These are phyloP conservation scores for Lathronympha strigana DNA, from an alignment of 2,888 invertebrate species.

Conservation along the genomic window DNA sequence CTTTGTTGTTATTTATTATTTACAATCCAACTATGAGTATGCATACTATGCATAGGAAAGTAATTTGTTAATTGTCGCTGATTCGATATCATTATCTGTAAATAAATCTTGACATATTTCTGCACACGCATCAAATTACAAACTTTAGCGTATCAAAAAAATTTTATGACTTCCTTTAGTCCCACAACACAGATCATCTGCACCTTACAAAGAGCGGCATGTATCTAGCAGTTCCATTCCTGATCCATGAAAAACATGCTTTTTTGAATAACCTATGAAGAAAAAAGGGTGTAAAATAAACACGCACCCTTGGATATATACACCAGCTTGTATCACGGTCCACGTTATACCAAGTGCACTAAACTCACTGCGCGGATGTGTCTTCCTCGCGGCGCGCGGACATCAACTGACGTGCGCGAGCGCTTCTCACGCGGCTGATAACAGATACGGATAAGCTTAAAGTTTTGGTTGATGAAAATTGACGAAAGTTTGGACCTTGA, in stretches of 20 bases:
- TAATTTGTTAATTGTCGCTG: neutral
- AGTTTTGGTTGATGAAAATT: conserved; percentile 53
- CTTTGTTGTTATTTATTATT: neutral
- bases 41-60: no score
- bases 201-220: neutral
- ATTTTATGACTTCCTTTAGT: neutral
- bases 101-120: neutral
- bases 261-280: neutral
- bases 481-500: conserved; percentile 39
- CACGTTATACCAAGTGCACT: conserved; percentile 62
- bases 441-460: conserved; percentile 73
- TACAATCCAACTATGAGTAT: no score
- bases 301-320: conserved; percentile 64
- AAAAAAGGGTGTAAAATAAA: conserved; percentile 51
- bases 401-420: conserved; percentile 76
- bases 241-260: neutral
- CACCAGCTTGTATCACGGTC: conserved; percentile 53
- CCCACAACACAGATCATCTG: neutral
- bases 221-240: neutral
- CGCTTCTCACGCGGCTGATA: conserved; percentile 68
- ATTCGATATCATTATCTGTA: neutral
- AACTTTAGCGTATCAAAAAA: neutral
- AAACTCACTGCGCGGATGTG: conserved; percentile 72
- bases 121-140: neutral
- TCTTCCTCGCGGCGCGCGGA: conserved; percentile 78